phyloP scores from a whole-genome alignment of 1,140 invertebrate genomes.

The Pogonomyrmex barbatus region DNA sequence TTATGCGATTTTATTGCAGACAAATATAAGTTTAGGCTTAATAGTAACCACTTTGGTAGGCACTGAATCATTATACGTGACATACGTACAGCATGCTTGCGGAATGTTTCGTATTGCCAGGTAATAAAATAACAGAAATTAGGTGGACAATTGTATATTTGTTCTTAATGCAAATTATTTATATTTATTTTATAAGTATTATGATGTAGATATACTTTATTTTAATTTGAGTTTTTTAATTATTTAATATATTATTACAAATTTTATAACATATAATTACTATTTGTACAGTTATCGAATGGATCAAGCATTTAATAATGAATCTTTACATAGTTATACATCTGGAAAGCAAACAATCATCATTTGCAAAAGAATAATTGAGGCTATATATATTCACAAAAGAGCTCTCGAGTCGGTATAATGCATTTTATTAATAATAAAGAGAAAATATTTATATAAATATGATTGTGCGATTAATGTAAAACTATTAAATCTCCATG shows the following conservation, averaged over 20 bases:
- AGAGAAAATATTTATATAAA: neutral
- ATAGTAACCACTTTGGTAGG: conserved; percentile 65
- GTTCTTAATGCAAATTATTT: neutral
- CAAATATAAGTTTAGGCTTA: conserved; percentile 41
- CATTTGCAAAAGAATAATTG: conserved; percentile 29
- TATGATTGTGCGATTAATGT: neutral
- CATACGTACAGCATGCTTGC: conserved; percentile 36
- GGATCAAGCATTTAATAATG: conserved; percentile 19
- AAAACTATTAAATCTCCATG: neutral
- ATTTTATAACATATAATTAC: neutral
- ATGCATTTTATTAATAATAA: conserved; percentile 12
- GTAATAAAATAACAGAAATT: conserved; percentile 23
- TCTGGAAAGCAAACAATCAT: conserved; percentile 9
- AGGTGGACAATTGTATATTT: neutral
- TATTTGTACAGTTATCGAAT: conserved; percentile 48
- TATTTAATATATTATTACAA: neutral
- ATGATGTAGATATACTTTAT: neutral
- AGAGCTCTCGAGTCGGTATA: conserved; percentile 54
- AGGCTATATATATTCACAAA: conserved; percentile 47
- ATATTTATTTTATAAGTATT: neutral
- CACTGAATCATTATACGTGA: conserved; percentile 51
- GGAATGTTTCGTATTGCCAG: conserved; percentile 52
- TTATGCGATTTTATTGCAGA: conserved; percentile 58
- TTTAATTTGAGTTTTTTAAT: neutral
- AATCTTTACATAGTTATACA: neutral